These are phyloP conservation scores for Petroica traversi DNA, from an alignment of 2,113 vertebrate genomes.

Conservation along the genomic window DNA sequence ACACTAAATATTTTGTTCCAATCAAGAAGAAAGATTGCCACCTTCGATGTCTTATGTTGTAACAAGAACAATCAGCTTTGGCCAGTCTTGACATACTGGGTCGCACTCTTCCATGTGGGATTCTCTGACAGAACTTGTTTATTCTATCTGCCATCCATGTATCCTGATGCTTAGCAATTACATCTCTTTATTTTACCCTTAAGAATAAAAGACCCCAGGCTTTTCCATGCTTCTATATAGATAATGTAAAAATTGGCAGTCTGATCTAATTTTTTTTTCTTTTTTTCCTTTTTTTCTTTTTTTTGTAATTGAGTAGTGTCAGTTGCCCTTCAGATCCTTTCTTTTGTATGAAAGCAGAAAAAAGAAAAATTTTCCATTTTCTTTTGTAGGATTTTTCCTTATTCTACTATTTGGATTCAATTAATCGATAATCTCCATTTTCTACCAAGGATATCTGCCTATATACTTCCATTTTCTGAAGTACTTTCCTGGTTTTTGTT, in stretches of 20 bases:
- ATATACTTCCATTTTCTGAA: background rate
- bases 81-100: too few relatives aligned
- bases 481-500: background rate
- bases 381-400: background rate
- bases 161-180: background rate
- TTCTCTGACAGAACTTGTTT: background rate
- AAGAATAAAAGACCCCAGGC: background rate
- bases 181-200: background rate
- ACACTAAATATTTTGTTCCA: background rate
- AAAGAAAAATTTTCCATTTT: background rate
- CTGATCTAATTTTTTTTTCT: background rate
- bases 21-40: background rate
- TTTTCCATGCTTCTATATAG: background rate
- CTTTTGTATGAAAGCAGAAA: background rate
- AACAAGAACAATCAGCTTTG: background rate
- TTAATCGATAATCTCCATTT: background rate
- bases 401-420: background rate
- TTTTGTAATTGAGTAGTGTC: background rate
- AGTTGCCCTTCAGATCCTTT: background rate
- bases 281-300: too few relatives aligned
- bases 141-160: background rate
- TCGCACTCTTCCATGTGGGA: fast-evolving
- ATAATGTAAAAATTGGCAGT: background rate
- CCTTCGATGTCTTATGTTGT: fast-evolving
- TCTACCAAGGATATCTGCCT: background rate